Conservation (phyloP, 2,888 invertebrate species). For the Ophioninae sp. region DNA sequence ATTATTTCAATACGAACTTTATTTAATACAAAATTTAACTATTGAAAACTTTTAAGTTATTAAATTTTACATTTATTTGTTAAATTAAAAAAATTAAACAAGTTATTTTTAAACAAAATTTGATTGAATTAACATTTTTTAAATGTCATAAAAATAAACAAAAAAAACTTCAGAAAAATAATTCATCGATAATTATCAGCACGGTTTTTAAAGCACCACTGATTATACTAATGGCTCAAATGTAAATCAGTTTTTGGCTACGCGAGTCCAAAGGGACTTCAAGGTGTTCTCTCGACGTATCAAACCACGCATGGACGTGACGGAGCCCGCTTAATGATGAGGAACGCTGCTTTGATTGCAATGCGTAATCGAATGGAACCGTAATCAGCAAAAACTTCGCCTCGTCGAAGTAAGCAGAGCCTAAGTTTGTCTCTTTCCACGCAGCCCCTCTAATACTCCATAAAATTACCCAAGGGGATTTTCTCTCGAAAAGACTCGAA, state of each 20-base stretch:
- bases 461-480: too few species aligned
- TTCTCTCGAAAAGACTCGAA: too few species aligned
- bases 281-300: conserved; percentile 69
- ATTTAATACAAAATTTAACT: too few species aligned
- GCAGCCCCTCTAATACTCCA: not conserved
- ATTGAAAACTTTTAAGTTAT: too few species aligned
- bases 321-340: conserved; percentile 71
- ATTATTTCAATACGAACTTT: too few species aligned
- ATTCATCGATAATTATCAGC: not conserved
- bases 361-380: conserved; percentile 28
- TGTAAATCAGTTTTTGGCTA: conserved; percentile 71
- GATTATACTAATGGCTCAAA: not conserved
- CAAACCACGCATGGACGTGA: conserved; percentile 71
- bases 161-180: too few species aligned
- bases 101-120: too few species aligned
- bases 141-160: too few species aligned
- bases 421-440: not conserved
- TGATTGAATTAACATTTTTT: too few species aligned
- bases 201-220: not conserved
- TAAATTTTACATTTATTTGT: too few species aligned
- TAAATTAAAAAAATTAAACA: too few species aligned
- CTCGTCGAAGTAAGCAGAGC: not conserved
- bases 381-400: not conserved
- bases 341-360: conserved; percentile 43
- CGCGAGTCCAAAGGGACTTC: conserved; percentile 66